A percentile compares a stretch with the other conserved stretches of the same genome.
These are phyloP conservation scores for Oryzias woworae DNA, from an alignment of 2,113 vertebrate species.

Conservation along the genomic window DNA sequence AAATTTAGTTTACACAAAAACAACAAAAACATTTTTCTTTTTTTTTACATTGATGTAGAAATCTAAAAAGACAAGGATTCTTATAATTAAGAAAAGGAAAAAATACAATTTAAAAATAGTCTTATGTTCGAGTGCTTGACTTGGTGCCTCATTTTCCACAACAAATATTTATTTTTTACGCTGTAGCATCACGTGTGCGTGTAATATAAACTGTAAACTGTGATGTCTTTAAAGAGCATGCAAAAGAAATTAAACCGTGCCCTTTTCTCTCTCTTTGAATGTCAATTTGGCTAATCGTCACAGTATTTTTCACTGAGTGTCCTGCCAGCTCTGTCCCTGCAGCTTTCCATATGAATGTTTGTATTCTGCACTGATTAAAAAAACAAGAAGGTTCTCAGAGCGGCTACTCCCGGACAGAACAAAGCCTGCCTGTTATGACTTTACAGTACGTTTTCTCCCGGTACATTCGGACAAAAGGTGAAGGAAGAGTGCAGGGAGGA, in stretches of 20 bases:
- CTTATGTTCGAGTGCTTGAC: not conserved
- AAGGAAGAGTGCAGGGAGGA: slow-evolving; percentile 6
- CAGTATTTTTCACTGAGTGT: slow-evolving; percentile 21
- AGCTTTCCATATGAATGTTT: slow-evolving; percentile 13
- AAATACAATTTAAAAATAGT: not conserved
- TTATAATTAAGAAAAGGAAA: not conserved
- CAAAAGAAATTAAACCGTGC: slow-evolving; percentile 26
- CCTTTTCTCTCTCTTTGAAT: slow-evolving; percentile 13
- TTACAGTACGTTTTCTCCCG: slow-evolving; percentile 40
- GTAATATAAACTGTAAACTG: not conserved
- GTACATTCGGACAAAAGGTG: slow-evolving; percentile 23
- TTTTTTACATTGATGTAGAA: not conserved
- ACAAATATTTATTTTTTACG: not conserved
- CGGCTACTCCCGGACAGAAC: not conserved
- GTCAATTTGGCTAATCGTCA: slow-evolving; percentile 23
- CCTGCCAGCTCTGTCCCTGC: slow-evolving; percentile 21
- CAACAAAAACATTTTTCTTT: not conserved
- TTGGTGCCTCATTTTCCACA: not conserved
- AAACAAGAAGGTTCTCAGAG: not conserved
- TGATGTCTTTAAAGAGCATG: slow-evolving; percentile 9
- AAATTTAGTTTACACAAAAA: slow-evolving; percentile 69
- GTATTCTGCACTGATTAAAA: slow-evolving; percentile 8
- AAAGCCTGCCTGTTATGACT: slow-evolving; percentile 8
- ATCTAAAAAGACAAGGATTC: not conserved
- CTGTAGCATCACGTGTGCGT: not conserved